These are phyloP conservation scores for Muraenolepis orangiensis DNA, from an alignment of 2,797 vertebrate species.

Conservation along the genomic window DNA sequence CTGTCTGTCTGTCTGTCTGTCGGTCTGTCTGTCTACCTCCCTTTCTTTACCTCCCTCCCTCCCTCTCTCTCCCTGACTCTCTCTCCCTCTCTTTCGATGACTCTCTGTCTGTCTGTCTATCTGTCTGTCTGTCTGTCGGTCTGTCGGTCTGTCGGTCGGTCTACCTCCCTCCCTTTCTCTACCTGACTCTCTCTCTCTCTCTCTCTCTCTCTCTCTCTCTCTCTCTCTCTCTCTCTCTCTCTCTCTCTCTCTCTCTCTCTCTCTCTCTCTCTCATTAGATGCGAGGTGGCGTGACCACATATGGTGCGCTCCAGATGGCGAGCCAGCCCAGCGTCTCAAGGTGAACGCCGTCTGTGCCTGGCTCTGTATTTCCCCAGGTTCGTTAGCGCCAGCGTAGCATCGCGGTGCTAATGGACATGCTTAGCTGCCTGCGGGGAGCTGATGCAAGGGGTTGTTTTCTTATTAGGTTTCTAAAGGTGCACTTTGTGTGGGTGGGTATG, in stretches of 20 bases:
- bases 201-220: too few relatives aligned
- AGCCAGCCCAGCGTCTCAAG: constrained; percentile 40
- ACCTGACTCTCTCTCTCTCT: too few relatives aligned
- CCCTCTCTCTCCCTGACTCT: too few relatives aligned
- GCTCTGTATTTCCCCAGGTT: not conserved
- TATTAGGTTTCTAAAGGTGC: not conserved
- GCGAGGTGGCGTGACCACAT: constrained; percentile 43
- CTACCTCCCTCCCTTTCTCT: too few relatives aligned
- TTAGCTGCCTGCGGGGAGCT: not conserved
- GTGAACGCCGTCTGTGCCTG: constrained; percentile 32
- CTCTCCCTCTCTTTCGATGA: too few relatives aligned
- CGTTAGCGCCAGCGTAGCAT: not conserved
- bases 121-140: too few relatives aligned
- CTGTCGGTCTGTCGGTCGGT: too few relatives aligned
- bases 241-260: not conserved
- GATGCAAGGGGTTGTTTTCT: not conserved
- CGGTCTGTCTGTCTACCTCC: too few relatives aligned
- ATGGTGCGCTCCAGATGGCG: constrained; percentile 53
- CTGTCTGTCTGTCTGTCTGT: too few relatives aligned
- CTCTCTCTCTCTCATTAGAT: constrained; percentile 37
- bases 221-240: not conserved
- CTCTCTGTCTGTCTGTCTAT: too few relatives aligned
- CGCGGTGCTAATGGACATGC: not conserved
- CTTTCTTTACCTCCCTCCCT: too few relatives aligned
- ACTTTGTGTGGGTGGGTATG: not conserved